Evolutionary conservation across 2,888 invertebrate species (phyloP), one percentile per base, ranked within the genome.

Genomic region (Scaptodrosophila latifasciaeformis): DNA sequence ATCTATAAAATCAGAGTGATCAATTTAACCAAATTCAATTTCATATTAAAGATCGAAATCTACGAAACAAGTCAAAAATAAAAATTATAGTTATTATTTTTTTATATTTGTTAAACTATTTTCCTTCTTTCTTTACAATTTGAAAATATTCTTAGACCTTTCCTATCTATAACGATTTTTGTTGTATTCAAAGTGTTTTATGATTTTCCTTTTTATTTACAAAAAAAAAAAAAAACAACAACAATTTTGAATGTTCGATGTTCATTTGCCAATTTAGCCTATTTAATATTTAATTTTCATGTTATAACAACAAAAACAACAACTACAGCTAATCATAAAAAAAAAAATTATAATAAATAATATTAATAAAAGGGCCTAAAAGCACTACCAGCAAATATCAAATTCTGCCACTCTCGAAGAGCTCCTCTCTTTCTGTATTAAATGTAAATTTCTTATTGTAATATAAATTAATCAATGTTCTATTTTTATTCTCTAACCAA

Each of bases 261-360:
- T 65, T 74, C 65, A 69, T 71, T 75, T 76, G 75, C 76, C 45
- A n/a, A 59, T 47, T 63, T 76, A 70, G 76, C 59, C 67, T 51
- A 43, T 65, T 57, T 50, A 39, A 46, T 42, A 30, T 74, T 59
- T n/a, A n/a, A n/a, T 58, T 17, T 72, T 70, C 67, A 67, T 49
- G 54, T 65, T 72, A 72, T 75, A 72, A 74, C 75, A 75, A 74
- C 70, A 74, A 70, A 76, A 74, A 74, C 70, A 74, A 70, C 68
- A 71, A 24, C 24, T 15, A 29, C 29, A 44, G 12, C 43, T n/a
- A n/a, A 4, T 24, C 15, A 34, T 34, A 34, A 27, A 19, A 46
- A 31, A 17, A 34, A 46, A 18, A 46, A 46, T 15, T 40, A 49
- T 37, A 48, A n/a, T n/a, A n/a, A n/a, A 48, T 21, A 47, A 76